Evolutionary conservation across 2,888 invertebrate species (phyloP), one percentile per base, ranked within the genome.

Genomic region (Candidula unifasciata): DNA sequence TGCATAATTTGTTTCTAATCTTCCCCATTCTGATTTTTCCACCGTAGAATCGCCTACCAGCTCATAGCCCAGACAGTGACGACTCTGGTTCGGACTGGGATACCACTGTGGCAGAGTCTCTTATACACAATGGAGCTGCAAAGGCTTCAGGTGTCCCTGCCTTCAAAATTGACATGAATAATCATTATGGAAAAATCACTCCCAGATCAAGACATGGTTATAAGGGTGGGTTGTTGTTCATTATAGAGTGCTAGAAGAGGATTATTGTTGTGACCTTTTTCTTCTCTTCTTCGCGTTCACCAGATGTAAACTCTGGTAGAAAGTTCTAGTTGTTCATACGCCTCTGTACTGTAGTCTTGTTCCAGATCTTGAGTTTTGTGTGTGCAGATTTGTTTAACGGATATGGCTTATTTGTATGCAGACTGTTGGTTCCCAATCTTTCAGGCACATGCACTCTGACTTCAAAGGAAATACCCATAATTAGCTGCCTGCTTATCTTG

Each of bases 31-130:
- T 73, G 24, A 16, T 0, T 52, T 18, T 54, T 24, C 18, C 33
- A 30, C 27, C 30, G 18, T 37, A 79, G 78, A 83, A 83, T 64
- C 64, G 79, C 30, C 66, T 64, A 64, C 71, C 69, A 37, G 71
- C 73, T 10, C 60, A 54, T 54, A 33, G 37, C 30, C 16, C 44
- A 52, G 80, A 85, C 52, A 85, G 82, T 85, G 79, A 78, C 24
- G 82, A 82, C 54, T 85, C 85, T 44, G 79, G 54, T 6, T 84
- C 84, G 30, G 84, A 84, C 71, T 84, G 84, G 84, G 84, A 84
- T 64, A 80, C 84, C 27, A 84, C 84, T 24, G 68, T 80, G 10
- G 80, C 80, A 24, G 84, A 84, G 54, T 80, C 84, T 74, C 84
- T 80, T 33, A 73, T 27, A 24, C 80, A 64, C 54, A n/a, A 16